phyloP scores from a whole-genome alignment of 2,888 invertebrate species.

The Parasteatoda lunata region DNA sequence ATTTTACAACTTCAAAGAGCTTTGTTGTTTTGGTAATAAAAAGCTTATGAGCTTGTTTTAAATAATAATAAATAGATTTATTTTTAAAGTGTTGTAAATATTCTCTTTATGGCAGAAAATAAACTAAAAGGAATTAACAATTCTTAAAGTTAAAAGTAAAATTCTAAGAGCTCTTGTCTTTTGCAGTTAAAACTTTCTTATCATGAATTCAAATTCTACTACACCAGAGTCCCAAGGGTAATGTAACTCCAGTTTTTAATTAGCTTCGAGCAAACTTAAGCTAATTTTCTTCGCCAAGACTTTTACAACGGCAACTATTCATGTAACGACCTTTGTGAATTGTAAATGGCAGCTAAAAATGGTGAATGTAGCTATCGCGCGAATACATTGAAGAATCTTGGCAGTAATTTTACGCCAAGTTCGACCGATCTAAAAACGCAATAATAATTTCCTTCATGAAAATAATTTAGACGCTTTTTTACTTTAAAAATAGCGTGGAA shows the following conservation, averaged over 20 bases:
- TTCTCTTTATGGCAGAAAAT: neutral
- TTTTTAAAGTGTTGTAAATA: neutral
- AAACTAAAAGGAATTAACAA: neutral
- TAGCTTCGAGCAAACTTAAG: slow-evolving; percentile 34
- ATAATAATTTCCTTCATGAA: too few species aligned
- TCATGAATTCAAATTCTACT: slow-evolving; percentile 21
- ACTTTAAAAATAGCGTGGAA: too few species aligned
- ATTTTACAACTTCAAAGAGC: neutral
- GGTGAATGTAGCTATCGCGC: neutral
- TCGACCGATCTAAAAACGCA: neutral
- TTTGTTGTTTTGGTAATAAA: neutral
- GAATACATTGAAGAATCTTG: too few species aligned
- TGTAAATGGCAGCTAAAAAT: slow-evolving; percentile 3
- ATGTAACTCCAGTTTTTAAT: slow-evolving; percentile 48
- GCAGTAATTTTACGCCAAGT: neutral
- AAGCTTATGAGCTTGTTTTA: neutral
- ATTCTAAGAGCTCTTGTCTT: neutral
- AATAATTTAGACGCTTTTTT: too few species aligned
- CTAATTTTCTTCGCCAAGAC: slow-evolving; percentile 35
- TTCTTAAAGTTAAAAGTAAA: too few species aligned
- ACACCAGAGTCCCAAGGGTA: slow-evolving; percentile 8
- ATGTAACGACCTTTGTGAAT: neutral
- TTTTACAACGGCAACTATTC: neutral
- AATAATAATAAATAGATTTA: neutral
- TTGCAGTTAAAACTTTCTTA: neutral